Evolutionary conservation across 2,888 invertebrate species (phyloP).

Genomic region (Ophion slaviceki): DNA sequence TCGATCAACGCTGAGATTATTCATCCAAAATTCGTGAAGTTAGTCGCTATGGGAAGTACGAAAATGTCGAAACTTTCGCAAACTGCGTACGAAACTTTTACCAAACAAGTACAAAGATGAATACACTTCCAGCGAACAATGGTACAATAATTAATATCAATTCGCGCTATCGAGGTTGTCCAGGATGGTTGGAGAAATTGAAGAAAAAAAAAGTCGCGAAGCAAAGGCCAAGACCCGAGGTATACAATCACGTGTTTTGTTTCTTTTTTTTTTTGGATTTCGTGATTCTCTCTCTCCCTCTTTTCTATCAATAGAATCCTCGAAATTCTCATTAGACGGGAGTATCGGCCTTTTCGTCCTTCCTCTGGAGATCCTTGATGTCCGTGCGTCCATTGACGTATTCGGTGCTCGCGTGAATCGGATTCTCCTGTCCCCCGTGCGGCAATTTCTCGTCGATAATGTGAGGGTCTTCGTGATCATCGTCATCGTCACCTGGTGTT

Average conservation of each 20-base stretch:
- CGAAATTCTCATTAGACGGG: conserved; percentile 84
- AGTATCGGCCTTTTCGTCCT: conserved; percentile 85
- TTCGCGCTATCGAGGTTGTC: conserved; percentile 61
- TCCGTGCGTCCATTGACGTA: conserved; percentile 86
- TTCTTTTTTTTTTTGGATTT: background rate
- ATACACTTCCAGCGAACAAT: conserved; percentile 16
- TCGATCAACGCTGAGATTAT: background rate
- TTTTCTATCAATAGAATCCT: conserved; percentile 39
- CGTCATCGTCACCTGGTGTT: conserved; percentile 85
- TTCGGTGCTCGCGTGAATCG: conserved; percentile 85
- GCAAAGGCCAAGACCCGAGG: conserved; percentile 62
- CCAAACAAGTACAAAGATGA: conserved; percentile 12
- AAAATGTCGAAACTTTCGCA: background rate
- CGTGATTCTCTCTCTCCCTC: conserved; percentile 18
- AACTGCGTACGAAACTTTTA: conserved; percentile 26
- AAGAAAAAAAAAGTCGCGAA: conserved; percentile 43
- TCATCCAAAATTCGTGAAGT: background rate
- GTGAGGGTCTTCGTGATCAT: conserved; percentile 80
- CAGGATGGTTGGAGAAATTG: conserved; percentile 31
- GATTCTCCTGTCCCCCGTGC: conserved; percentile 82
- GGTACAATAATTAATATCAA: conserved; percentile 54
- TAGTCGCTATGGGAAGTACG: background rate
- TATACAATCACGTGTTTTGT: conserved; percentile 47
- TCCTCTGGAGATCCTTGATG: conserved; percentile 85
- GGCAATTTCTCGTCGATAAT: conserved; percentile 82